These are phyloP conservation scores for Rhynchotus rufescens DNA, from an alignment of 2,797 vertebrate genomes.

Conservation along the genomic window DNA sequence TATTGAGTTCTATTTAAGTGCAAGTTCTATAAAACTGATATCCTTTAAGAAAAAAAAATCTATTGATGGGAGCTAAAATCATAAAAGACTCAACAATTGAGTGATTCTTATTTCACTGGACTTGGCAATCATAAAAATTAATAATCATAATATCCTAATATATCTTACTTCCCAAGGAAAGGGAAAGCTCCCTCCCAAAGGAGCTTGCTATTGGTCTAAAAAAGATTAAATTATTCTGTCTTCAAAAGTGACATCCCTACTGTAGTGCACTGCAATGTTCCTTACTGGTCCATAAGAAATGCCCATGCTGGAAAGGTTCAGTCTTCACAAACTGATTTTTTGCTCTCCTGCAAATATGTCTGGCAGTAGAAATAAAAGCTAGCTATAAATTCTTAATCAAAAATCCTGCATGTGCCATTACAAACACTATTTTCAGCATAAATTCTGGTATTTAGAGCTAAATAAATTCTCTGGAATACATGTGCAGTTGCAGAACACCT, in stretches of 20 bases:
- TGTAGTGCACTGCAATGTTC: neutral
- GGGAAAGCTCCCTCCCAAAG: neutral
- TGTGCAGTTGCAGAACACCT: neutral
- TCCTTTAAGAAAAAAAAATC: neutral
- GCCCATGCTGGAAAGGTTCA: fast-evolving
- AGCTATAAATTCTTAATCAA: neutral
- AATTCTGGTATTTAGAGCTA: neutral
- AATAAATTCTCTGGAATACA: neutral
- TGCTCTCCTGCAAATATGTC: neutral
- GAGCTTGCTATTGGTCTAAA: neutral
- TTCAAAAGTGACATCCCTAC: neutral
- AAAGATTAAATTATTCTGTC: neutral
- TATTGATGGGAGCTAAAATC: neutral
- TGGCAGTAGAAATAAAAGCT: neutral
- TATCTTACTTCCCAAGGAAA: neutral
- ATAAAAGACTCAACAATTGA: neutral
- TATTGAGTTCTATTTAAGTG: neutral
- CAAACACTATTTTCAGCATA: neutral
- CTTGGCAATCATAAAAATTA: neutral
- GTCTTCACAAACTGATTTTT: neutral
- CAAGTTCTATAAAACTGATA: neutral
- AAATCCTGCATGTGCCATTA: neutral
- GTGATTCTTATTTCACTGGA: neutral
- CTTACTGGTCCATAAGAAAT: neutral
- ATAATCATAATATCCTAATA: neutral